phyloP scores from a whole-genome alignment of 2,888 invertebrate genomes.

The Drosophila pegasa region DNA sequence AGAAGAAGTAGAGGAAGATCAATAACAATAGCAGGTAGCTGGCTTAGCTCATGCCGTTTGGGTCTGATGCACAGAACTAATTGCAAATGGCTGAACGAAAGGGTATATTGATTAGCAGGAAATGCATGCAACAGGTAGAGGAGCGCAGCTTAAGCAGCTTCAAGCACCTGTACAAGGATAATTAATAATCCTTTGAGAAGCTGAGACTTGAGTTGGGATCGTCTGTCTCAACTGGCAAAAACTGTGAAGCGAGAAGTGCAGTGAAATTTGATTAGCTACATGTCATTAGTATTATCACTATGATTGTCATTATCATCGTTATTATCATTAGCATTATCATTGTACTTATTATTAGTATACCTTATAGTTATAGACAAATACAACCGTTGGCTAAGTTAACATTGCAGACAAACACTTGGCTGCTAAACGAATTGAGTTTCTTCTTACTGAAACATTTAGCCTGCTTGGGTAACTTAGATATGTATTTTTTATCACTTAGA shows the following conservation, averaged over 20 bases:
- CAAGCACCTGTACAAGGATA: not conserved
- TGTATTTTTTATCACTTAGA: too few relatives aligned
- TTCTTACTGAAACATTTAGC: too few relatives aligned
- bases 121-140: not conserved
- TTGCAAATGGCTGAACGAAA: not conserved
- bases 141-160: not conserved
- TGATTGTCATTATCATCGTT: not conserved
- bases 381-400: too few relatives aligned
- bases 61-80: not conserved
- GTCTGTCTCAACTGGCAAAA: not conserved
- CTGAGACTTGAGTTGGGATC: not conserved
- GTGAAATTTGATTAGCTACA: not conserved
- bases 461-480: too few relatives aligned
- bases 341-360: too few relatives aligned
- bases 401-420: too few relatives aligned
- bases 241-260: not conserved
- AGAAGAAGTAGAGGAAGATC: not conserved
- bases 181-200: not conserved
- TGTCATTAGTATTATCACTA: not conserved
- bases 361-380: too few relatives aligned
- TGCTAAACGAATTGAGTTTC: too few relatives aligned
- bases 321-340: too few relatives aligned
- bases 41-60: not conserved
- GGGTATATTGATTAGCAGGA: conserved; percentile 1
- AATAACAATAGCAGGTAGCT: conserved; percentile 11